These are phyloP conservation scores for Helarctos malayanus DNA, from an alignment of 2,797 vertebrate genomes.

Conservation along the genomic window DNA sequence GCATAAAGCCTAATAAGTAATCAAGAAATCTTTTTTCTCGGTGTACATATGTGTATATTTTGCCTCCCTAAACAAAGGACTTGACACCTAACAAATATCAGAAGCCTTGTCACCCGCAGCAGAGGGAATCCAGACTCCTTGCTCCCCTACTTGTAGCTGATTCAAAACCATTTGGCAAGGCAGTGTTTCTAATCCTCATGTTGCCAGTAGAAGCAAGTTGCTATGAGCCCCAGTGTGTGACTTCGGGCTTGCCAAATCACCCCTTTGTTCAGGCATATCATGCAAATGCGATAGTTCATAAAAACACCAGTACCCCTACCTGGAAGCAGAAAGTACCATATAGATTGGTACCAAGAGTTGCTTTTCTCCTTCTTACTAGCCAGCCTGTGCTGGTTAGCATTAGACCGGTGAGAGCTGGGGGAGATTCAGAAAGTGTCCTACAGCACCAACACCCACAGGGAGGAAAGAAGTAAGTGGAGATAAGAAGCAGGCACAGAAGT, in stretches of 20 bases:
- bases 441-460: not conserved
- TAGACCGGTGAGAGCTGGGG: not conserved
- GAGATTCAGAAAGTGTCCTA: constrained; percentile 13
- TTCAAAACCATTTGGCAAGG: constrained; percentile 60
- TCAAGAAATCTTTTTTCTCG: not conserved
- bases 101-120: constrained; percentile 2
- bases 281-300: constrained; percentile 11
- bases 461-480: not conserved
- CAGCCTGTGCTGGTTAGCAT: constrained; percentile 25
- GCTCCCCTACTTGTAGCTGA: not conserved
- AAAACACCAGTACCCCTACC: not conserved
- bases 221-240: constrained; percentile 59
- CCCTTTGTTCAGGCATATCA: constrained; percentile 59
- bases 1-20: constrained; percentile 22
- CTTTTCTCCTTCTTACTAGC: not conserved
- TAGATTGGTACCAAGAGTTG: not conserved
- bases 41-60: not conserved
- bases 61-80: constrained; percentile 48
- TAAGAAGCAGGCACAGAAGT: not conserved
- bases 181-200: constrained; percentile 67
- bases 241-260: constrained; percentile 68
- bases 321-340: not conserved
- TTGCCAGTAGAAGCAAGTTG: constrained; percentile 75
- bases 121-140: not conserved
- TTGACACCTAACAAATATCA: not conserved